Evolutionary conservation across 2,113 vertebrate species (phyloP), one percentile per base, ranked within the genome.

Genomic region (Hemicordylus capensis): DNA sequence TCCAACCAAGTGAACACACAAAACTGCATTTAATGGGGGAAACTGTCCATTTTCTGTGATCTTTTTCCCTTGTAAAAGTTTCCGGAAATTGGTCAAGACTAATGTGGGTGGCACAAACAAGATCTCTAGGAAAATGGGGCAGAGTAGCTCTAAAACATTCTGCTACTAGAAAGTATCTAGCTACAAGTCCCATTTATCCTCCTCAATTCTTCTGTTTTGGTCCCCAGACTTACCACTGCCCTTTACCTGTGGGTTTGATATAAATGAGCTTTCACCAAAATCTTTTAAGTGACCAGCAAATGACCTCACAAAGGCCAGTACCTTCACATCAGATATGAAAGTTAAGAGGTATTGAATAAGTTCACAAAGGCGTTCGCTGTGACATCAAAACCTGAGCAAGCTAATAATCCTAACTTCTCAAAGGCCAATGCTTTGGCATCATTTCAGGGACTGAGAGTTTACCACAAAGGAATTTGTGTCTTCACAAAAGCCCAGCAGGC

Each of bases 11-110:
- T 86, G 76, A 66, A 86, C 26, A 75, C 51, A 76, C 85, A 84
- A 76, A 92, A 88, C 81, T 89, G 79, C 85, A 92, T 88, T 80
- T 91, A 87, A 76, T 80, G 79, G 80, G 87, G 39, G 59, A 88
- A 44, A 63, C 72, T 90, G 91, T 31, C 76, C 83, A 24, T 22
- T 75, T 87, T 92, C 85, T 61, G 64, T 72, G 90, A 89, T 5
- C 88, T 48, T 76, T 7, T 1, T 85, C 31, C 34, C 51, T 88
- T 82, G 79, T 28, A 80, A 70, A 67, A 2, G 46, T 61, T 69
- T 69, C 54, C 63, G 74, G 86, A 44, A 74, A 86, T 72, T 88
- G 87, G 26, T 88, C 76, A 67, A 48, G 76, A 85, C 17, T 80
- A 80, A 64, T 79, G 78, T 88, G 82, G 6, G 46, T 89, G 76